A percentile compares a stretch with the other conserved stretches of the same genome.
phyloP scores from a whole-genome alignment of 92 coral and sea anemone species.

The Heliopora coerulea region DNA sequence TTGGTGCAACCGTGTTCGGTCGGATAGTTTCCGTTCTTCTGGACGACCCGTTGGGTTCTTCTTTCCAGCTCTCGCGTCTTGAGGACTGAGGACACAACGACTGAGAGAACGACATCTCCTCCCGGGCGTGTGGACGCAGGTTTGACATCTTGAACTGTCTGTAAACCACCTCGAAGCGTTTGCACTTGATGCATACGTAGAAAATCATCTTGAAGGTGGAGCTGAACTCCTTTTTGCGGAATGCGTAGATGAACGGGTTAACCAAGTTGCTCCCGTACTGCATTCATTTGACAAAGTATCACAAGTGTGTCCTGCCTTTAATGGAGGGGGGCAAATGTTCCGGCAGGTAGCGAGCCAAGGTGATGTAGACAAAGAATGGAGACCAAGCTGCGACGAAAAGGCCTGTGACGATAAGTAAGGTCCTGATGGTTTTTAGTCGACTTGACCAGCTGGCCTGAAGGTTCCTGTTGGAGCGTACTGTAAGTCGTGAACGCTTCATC shows the following conservation, averaged over 20 bases:
- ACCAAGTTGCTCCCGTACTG: conserved; percentile 78
- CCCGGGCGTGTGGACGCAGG: conserved; percentile 9
- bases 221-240: conserved; percentile 69
- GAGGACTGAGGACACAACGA: background rate
- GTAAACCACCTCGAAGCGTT: conserved; percentile 24
- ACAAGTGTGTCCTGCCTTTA: conserved; percentile 53
- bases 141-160: conserved; percentile 23
- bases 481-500: conserved; percentile 47
- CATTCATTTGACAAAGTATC: conserved; percentile 79
- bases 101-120: background rate
- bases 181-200: conserved; percentile 30
- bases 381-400: conserved; percentile 79
- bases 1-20: no score
- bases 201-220: conserved; percentile 29
- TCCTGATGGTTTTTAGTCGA: conserved; percentile 70
- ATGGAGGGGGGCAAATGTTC: conserved; percentile 48
- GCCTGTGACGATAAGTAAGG: conserved; percentile 67
- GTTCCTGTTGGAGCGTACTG: conserved; percentile 46
- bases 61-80: background rate
- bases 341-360: conserved; percentile 62
- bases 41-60: background rate
- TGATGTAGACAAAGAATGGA: conserved; percentile 65
- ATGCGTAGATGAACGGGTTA: conserved; percentile 81
- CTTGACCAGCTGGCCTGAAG: conserved; percentile 52
- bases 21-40: conserved; percentile 12